Conservation (phyloP, 2,797 vertebrate genomes). For the Hybognathus amarus region DNA sequence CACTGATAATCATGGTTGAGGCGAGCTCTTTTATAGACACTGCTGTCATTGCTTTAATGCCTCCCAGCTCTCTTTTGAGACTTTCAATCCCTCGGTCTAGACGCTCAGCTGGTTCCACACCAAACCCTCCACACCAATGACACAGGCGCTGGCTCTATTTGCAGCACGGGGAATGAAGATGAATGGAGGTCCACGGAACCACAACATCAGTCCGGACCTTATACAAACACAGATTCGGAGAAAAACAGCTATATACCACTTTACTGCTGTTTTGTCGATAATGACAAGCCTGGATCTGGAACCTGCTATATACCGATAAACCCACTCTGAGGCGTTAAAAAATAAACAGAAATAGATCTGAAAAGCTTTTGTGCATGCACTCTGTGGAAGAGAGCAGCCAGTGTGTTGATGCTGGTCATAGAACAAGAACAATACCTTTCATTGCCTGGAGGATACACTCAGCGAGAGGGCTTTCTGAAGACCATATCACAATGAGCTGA, state of each 20-base stretch:
- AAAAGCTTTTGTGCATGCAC: conserved; percentile 27
- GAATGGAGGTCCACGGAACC: conserved; percentile 41
- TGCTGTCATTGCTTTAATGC: conserved; percentile 48
- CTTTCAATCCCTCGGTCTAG: conserved; percentile 58
- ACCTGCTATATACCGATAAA: conserved; percentile 6
- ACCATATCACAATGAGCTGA: conserved; percentile 48
- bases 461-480: conserved; percentile 21
- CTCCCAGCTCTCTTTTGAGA: conserved; percentile 40
- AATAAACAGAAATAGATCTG: conserved; percentile 4
- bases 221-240: conserved; percentile 17
- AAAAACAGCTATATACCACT: conserved; percentile 23
- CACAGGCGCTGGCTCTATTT: conserved; percentile 38
- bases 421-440: conserved; percentile 45
- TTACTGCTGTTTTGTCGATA: conserved; percentile 10
- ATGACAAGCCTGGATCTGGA: conserved; percentile 21
- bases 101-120: conserved; percentile 50
- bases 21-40: conserved; percentile 50
- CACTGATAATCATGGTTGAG: conserved; percentile 45
- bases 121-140: conserved; percentile 45
- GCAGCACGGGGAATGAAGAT: conserved; percentile 41
- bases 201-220: conserved; percentile 30
- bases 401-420: conserved; percentile 45
- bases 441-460: conserved; percentile 42
- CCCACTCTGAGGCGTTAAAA: conserved; percentile 14
- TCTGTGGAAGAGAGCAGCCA: background rate